A percentile compares a stretch with the other conserved stretches of the same genome.
Evolutionary conservation across 1,140 invertebrate genomes (phyloP).

Genomic region (Vanessa atalanta): DNA sequence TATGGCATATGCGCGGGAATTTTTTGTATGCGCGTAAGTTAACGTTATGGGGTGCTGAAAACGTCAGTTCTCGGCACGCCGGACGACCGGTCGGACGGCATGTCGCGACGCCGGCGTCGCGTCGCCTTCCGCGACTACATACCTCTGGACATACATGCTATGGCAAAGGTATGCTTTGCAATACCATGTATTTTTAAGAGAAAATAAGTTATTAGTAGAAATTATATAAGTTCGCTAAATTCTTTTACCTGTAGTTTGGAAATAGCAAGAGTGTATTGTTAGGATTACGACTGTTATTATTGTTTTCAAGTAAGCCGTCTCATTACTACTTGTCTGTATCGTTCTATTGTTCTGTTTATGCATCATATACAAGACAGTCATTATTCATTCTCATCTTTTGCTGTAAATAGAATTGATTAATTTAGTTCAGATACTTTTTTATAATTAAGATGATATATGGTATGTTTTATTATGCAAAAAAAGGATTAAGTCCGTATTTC

Average conservation of each 20-base stretch:
- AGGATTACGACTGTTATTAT: conserved; percentile 13
- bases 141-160: conserved; percentile 72
- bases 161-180: conserved; percentile 68
- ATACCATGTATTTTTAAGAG: neutral
- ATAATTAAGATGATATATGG: no score
- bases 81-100: conserved; percentile 52
- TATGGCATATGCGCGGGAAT: conserved; percentile 48
- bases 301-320: conserved; percentile 17
- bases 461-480: no score
- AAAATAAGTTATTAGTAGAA: conserved; percentile 2
- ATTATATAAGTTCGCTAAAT: neutral
- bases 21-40: conserved; percentile 43
- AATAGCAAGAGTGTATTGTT: conserved; percentile 10
- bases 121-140: conserved; percentile 76
- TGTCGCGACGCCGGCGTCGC: conserved; percentile 72
- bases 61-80: conserved; percentile 59
- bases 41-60: conserved; percentile 33
- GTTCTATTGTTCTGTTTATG: conserved; percentile 7
- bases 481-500: no score
- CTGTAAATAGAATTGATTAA: neutral
- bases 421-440: neutral
- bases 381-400: neutral
- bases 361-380: neutral
- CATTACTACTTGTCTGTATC: conserved; percentile 11
- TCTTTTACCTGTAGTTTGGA: neutral